Base-by-base conservation (phyloP, 92 coral and sea anemone species). In the Paramuricea clavata region DNA sequence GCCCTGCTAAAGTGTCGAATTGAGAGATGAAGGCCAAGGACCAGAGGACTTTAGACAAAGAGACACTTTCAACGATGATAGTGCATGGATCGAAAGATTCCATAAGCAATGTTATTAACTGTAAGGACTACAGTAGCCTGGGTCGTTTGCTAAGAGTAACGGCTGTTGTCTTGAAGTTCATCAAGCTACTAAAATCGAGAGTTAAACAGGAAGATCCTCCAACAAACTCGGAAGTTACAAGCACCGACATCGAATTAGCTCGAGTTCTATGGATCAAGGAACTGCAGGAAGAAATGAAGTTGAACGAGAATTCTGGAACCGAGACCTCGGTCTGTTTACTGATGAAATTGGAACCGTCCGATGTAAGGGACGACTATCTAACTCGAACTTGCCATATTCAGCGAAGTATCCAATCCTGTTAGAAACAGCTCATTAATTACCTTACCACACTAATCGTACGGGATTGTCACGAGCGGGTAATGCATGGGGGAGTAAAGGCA, bases 401-500 rank as follows among this genome's bases (percentile, higher is more conserved):
- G 43, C 43, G 61, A 91, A 72, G 87, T 32, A 87, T 36, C 94
- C 91, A 3, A 83, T 88, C 57, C 65, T 87, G 81, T 42, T 91
- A 49, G 89, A 85, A 11, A 54, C 81, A 56, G 42, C 62, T 9
- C 84, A 88, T 34, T n/a, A n/a, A n/a, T n/a, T 76, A 39, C 49
- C 69, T 92, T 41, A 85, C 90, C 42, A 60, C 91, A 16, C 77
- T 89, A 5, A 39, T 92, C 35, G 83, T 92, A n/a, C 8, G 52
- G 49, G 86, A 85, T 16, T 60, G 85, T 80, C 94, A 89, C 23
- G 74, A 68, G 9, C 78, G 88, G 47, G 89, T 92, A 41, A 81
- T 74, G 92, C 92, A 86, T 41, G 34, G 78, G 69, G 91, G 94
- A 49, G 92, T 92, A 23, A 92, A 92, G 86, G 93, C 81, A 10